Evolutionary conservation across 92 coral and sea anemone species (phyloP).

Genomic region (Palythoa grandis): DNA sequence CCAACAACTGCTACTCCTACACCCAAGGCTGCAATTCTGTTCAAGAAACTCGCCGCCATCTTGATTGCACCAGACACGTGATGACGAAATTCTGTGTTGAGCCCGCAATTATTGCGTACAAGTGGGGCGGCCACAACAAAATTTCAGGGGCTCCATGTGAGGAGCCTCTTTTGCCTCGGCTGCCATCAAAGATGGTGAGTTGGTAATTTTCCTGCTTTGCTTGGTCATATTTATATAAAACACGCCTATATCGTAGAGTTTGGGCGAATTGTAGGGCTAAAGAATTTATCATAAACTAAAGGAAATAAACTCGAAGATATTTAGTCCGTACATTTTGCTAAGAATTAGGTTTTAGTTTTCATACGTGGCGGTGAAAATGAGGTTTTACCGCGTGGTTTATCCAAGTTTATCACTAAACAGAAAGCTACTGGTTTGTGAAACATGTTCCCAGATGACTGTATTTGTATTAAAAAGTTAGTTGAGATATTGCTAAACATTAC

Average conservation of each 20-base stretch:
- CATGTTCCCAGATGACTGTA: not conserved
- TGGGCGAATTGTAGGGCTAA: not conserved
- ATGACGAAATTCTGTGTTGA: conserved; percentile 50
- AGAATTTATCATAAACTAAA: not conserved
- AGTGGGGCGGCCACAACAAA: conserved; percentile 77
- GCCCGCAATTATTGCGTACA: conserved; percentile 50
- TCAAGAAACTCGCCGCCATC: conserved; percentile 97
- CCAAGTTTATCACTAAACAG: not conserved
- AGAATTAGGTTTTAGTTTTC: not conserved
- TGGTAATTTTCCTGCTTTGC: not conserved
- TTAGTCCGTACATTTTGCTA: not conserved
- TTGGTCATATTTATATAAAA: not conserved
- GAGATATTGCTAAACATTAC: too few relatives aligned
- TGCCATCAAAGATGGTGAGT: conserved; percentile 83
- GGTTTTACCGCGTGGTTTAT: conserved; percentile 11
- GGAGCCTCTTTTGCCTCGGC: conserved; percentile 76
- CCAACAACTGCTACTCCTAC: conserved; percentile 96
- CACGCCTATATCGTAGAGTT: not conserved
- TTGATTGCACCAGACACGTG: conserved; percentile 66
- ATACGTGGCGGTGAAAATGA: not conserved
- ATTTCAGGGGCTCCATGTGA: conserved; percentile 89
- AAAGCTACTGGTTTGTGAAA: not conserved
- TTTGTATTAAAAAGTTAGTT: too few relatives aligned
- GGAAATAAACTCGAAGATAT: not conserved
- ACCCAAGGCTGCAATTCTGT: conserved; percentile 84